Evolutionary conservation across 2,113 vertebrate genomes (phyloP).

Genomic region (Rafetus swinhoei): DNA sequence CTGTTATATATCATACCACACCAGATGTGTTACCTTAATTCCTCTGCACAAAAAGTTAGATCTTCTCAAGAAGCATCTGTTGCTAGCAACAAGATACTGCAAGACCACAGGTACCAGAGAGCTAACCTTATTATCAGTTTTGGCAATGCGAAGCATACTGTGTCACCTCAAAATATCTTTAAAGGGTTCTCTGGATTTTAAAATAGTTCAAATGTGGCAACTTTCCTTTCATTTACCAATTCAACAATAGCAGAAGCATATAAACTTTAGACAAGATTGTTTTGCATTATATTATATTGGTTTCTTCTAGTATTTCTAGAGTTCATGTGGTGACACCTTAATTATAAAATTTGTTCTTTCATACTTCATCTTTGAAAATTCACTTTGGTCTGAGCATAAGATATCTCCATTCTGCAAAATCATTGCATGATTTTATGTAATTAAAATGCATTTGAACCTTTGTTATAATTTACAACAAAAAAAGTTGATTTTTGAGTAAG

Average conservation of each 20-base stretch:
- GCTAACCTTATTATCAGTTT: not conserved
- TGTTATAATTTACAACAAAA: not conserved
- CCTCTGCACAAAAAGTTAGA: not conserved
- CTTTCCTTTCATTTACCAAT: slow-evolving; percentile 45
- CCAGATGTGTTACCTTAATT: slow-evolving; percentile 26
- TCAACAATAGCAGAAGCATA: slow-evolving; percentile 42
- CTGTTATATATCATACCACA: not conserved
- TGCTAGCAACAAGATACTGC: not conserved
- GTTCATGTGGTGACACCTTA: slow-evolving; percentile 2
- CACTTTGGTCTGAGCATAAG: not conserved
- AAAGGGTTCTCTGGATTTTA: slow-evolving; percentile 17
- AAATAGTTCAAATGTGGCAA: slow-evolving; percentile 22
- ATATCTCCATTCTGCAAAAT: not conserved
- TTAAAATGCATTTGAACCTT: not conserved
- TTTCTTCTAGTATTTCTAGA: not conserved
- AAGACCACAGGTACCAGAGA: not conserved
- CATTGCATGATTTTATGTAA: not conserved
- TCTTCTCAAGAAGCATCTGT: slow-evolving; percentile 4
- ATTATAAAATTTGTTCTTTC: not conserved
- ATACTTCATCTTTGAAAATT: slow-evolving; percentile 24
- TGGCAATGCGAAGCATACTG: not conserved
- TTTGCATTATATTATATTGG: not conserved
- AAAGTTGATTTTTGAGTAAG: not conserved
- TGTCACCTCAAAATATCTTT: not conserved
- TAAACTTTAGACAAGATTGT: too few species aligned